Percentiles rank a stretch among this genome's conserved stretches.
These are phyloP conservation scores for Laticauda laticaudata DNA, from an alignment of 2,113 vertebrate species.

Conservation along the genomic window DNA sequence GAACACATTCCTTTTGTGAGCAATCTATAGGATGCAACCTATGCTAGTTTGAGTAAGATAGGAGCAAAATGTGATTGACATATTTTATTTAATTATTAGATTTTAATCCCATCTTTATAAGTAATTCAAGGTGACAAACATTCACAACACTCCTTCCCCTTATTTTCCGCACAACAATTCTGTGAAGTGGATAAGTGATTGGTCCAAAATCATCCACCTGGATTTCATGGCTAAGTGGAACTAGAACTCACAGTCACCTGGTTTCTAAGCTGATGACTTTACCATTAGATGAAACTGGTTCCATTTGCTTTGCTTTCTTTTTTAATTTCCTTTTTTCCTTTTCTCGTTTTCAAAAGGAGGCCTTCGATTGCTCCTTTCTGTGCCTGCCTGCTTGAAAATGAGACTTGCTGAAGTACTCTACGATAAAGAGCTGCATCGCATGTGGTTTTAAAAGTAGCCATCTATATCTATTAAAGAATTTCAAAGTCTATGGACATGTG, in stretches of 20 bases:
- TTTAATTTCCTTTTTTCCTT: background rate
- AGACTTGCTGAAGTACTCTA: background rate
- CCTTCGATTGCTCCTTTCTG: background rate
- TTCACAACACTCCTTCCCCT: background rate
- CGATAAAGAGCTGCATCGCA: background rate
- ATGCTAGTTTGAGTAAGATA: background rate
- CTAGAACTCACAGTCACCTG: background rate
- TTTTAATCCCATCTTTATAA: background rate
- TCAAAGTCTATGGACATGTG: background rate
- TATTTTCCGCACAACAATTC: background rate
- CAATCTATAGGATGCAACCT: background rate
- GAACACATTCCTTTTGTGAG: background rate
- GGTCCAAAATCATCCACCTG: background rate
- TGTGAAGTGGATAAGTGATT: background rate
- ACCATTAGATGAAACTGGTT: background rate
- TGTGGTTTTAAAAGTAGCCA: background rate
- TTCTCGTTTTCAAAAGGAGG: background rate
- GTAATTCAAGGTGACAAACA: background rate
- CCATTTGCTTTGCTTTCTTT: background rate
- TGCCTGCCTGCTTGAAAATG: background rate
- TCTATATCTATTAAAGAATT: background rate
- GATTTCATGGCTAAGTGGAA: background rate
- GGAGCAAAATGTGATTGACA: background rate
- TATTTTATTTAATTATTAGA: background rate
- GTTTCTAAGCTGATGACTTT: background rate